Conservation (phyloP, 2,888 invertebrate species). For the Pasiphila rectangulata region DNA sequence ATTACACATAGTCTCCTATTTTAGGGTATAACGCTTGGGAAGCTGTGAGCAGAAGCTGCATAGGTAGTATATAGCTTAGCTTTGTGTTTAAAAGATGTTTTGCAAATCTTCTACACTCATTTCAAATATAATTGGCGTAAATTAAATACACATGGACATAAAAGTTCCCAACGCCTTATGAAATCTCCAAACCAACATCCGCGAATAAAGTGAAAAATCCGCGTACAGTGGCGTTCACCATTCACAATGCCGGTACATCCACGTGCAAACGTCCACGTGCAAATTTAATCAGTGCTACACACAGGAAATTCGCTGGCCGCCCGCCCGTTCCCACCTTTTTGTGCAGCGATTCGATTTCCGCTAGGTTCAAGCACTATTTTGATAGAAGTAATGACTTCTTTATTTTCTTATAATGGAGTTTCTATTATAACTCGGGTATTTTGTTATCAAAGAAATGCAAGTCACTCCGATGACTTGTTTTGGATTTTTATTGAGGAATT, state of each 20-base stretch:
- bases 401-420: constrained; percentile 1
- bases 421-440: too few species aligned
- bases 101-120: too few species aligned
- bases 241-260: constrained; percentile 21
- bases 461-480: too few species aligned
- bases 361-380: constrained; percentile 11
- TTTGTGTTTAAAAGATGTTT: too few species aligned
- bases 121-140: too few species aligned
- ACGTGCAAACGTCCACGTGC: constrained; percentile 37
- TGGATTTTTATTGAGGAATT: too few species aligned
- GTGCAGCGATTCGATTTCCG: constrained; percentile 35
- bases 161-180: not conserved
- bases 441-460: too few species aligned
- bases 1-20: too few species aligned
- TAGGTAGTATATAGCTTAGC: too few species aligned
- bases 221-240: constrained; percentile 22
- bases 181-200: not conserved
- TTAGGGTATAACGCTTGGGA: too few species aligned
- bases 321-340: constrained; percentile 34
- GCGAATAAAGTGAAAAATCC: constrained; percentile 20
- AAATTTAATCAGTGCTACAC: constrained; percentile 41
- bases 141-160: too few species aligned
- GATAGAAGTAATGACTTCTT: constrained; percentile 4
- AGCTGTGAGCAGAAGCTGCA: too few species aligned
- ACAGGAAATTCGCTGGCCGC: constrained; percentile 29